Evolutionary conservation across 2,888 invertebrate genomes (phyloP).

Genomic region (Meteorus colon): DNA sequence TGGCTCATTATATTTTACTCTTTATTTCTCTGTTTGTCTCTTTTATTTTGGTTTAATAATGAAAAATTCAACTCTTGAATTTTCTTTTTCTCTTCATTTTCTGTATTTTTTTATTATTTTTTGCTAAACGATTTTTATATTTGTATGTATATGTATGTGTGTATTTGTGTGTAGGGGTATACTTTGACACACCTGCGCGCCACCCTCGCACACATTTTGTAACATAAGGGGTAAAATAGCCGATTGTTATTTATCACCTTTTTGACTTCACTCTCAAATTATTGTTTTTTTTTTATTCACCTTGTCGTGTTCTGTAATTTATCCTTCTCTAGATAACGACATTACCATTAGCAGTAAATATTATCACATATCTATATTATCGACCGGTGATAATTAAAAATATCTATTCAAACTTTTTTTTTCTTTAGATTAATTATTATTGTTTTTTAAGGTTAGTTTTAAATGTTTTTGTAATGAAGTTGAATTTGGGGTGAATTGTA

Average conservation of each 20-base stretch:
- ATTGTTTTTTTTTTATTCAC: not conserved
- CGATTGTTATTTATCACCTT: conserved; percentile 54
- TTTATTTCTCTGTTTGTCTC: conserved; percentile 59
- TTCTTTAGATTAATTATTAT: no score
- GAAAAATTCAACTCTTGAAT: conserved; percentile 17
- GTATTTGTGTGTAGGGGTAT: conserved; percentile 14
- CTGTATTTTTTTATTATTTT: no score
- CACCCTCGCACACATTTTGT: not conserved
- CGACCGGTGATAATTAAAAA: not conserved
- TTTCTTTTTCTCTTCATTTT: conserved; percentile 39
- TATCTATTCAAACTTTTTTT: no score
- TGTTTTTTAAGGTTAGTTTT: no score
- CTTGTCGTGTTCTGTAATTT: no score
- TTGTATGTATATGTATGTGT: not conserved
- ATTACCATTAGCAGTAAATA: not conserved
- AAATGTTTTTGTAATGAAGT: no score
- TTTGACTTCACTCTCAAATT: not conserved
- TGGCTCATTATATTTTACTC: not conserved
- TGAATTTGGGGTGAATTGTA: no score
- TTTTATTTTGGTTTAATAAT: conserved; percentile 41
- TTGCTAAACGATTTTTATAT: not conserved
- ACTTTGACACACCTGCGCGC: conserved; percentile 44
- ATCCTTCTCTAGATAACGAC: not conserved
- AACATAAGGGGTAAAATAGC: not conserved
- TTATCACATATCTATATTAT: not conserved